phyloP scores from a whole-genome alignment of 2,797 vertebrate genomes.

The Cyclopterus lumpus region DNA sequence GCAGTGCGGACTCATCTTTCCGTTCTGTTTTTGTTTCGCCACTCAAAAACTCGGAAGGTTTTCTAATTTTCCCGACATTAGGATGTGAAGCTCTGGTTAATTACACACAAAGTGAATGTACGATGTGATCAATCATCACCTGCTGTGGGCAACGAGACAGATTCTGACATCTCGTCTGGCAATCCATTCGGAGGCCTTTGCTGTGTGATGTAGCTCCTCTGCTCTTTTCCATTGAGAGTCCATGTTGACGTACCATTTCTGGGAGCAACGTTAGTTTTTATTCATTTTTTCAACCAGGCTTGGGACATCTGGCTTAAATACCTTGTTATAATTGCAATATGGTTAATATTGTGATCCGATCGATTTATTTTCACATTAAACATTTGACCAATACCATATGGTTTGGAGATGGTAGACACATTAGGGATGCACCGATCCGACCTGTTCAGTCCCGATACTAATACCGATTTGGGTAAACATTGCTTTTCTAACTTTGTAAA shows the following conservation, averaged over 20 bases:
- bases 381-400: background rate
- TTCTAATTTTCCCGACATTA: background rate
- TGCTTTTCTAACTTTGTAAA: background rate
- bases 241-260: background rate
- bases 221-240: background rate
- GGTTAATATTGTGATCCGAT: background rate
- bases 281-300: background rate
- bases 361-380: background rate
- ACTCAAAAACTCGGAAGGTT: background rate
- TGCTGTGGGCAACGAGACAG: background rate
- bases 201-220: background rate
- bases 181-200: constrained; percentile 11
- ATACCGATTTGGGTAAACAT: background rate
- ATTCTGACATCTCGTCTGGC: background rate
- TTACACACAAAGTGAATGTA: background rate
- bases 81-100: constrained; percentile 10
- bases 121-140: background rate
- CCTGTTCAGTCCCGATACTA: background rate
- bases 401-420: background rate
- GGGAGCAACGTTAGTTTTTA: background rate
- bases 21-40: background rate
- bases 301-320: too few species aligned
- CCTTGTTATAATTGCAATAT: background rate
- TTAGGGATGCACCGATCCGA: background rate
- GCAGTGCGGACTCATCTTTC: background rate